Percentiles rank a stretch among this genome's conserved stretches.
phyloP scores from a whole-genome alignment of 2,797 vertebrate species.

The Erethizon dorsatum region DNA sequence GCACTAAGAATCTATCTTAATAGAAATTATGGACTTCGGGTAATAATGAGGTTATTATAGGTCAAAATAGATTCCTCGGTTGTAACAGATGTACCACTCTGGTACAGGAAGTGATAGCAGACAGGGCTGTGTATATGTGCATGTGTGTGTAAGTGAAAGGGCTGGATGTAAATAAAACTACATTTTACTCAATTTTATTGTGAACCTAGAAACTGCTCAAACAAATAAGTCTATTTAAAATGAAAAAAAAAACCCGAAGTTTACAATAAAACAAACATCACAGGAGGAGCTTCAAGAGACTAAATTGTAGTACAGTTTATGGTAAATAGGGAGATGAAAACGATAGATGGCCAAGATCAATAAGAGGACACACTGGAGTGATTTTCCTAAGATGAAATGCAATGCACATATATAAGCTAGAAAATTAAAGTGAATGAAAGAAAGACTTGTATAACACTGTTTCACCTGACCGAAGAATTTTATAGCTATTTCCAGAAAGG shows the following conservation, averaged over 20 bases:
- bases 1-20: neutral
- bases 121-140: neutral
- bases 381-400: neutral
- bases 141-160: neutral
- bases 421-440: neutral
- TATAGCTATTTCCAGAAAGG: conserved; percentile 24
- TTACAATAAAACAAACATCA: neutral
- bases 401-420: neutral
- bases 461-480: neutral
- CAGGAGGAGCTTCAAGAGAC: neutral
- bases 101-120: neutral
- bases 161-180: too few relatives aligned
- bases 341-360: neutral
- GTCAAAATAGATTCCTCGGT: neutral
- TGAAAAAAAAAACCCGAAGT: neutral
- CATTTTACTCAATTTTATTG: neutral
- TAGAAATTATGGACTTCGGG: neutral
- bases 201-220: neutral
- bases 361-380: neutral
- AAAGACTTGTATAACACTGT: neutral
- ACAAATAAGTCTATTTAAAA: neutral
- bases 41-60: neutral
- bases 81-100: neutral
- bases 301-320: neutral
- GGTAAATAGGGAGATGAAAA: neutral